Percentiles rank a stretch among this genome's conserved stretches.
Conservation (phyloP, 2,113 vertebrate genomes). For the Pachycephala philippinensis region DNA sequence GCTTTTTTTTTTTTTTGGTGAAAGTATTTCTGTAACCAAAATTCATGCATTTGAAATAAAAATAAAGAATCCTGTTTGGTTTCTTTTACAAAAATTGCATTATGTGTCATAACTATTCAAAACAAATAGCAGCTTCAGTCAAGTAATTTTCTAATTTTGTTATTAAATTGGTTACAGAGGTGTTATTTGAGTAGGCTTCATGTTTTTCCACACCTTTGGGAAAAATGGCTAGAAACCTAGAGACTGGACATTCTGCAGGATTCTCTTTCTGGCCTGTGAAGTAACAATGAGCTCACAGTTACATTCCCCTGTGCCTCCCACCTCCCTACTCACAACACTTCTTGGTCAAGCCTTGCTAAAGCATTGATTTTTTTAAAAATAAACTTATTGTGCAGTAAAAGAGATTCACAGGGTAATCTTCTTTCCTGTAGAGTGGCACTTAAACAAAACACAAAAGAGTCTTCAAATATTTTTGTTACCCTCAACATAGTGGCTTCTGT, state of each 20-base stretch:
- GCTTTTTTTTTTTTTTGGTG: not conserved
- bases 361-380: not conserved
- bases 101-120: not conserved
- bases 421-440: not conserved
- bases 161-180: not conserved
- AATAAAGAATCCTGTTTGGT: not conserved
- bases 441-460: not conserved
- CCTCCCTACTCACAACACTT: not conserved
- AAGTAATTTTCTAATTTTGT: not conserved
- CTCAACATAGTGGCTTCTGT: not conserved
- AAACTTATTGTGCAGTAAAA: not conserved
- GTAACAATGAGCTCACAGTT: not conserved
- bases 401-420: not conserved
- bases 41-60: not conserved
- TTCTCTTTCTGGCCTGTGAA: not conserved
- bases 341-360: not conserved
- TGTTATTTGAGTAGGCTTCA: accelerated
- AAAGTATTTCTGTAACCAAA: not conserved
- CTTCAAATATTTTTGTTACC: not conserved
- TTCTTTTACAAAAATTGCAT: not conserved
- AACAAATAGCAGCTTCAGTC: not conserved
- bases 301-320: not conserved
- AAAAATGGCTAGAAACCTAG: not conserved
- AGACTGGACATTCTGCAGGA: not conserved
- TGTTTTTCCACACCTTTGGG: not conserved